A percentile compares a stretch with the other conserved stretches of the same genome.
phyloP scores from a whole-genome alignment of 2,797 vertebrate species.

The Masticophis lateralis region DNA sequence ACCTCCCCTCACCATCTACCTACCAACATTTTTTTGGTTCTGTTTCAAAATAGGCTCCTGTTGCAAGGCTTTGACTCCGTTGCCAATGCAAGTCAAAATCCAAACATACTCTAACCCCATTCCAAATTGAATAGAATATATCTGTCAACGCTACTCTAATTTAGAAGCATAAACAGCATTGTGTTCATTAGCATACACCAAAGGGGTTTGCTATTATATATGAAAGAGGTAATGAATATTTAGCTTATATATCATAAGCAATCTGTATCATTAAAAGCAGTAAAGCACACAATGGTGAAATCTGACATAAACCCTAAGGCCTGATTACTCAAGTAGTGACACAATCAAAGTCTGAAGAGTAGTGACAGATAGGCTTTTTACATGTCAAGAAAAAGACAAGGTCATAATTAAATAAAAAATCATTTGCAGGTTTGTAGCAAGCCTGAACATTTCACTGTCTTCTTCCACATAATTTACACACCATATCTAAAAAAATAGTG shows the following conservation, averaged over 20 bases:
- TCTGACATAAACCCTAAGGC: neutral
- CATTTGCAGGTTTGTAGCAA: conserved; percentile 16
- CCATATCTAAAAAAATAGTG: neutral
- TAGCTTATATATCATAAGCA: neutral
- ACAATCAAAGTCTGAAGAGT: neutral
- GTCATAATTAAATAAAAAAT: conserved; percentile 31
- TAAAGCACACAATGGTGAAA: neutral
- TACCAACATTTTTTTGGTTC: neutral
- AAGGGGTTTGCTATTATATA: neutral
- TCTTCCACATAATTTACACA: neutral
- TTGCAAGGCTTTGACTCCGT: neutral
- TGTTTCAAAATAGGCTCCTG: neutral
- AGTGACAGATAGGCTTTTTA: conserved; percentile 5
- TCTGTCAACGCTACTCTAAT: neutral
- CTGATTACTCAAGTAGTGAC: conserved; percentile 15
- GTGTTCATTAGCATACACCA: neutral
- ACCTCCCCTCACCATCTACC: neutral
- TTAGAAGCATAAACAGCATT: neutral
- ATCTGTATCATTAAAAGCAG: neutral
- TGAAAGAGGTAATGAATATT: neutral
- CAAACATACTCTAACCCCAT: neutral
- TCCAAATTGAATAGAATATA: neutral
- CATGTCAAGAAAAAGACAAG: conserved; percentile 18
- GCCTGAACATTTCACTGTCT: neutral
- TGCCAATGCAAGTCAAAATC: neutral